Conservation (phyloP, 2,797 vertebrate genomes). For the Emydoidea blandingii region DNA sequence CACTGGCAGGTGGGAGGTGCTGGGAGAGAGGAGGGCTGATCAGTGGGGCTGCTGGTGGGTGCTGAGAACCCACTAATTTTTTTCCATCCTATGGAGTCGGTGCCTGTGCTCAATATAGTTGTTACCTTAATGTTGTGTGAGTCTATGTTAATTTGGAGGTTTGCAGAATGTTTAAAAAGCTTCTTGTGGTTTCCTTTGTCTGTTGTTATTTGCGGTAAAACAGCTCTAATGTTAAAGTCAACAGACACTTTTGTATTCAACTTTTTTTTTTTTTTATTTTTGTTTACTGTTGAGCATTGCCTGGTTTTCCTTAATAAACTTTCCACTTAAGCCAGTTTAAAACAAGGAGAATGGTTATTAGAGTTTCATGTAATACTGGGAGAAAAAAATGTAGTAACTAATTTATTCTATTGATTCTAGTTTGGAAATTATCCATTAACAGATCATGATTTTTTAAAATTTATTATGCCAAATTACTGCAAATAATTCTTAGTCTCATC, state of each 20-base stretch:
- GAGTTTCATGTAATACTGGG: not conserved
- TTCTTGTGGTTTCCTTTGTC: not conserved
- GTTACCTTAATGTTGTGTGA: not conserved
- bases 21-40: too few relatives aligned
- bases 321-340: not conserved
- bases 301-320: not conserved
- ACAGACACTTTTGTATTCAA: not conserved
- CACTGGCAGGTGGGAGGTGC: too few relatives aligned
- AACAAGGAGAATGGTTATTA: not conserved
- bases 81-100: too few relatives aligned
- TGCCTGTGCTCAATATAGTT: not conserved
- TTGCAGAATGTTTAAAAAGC: conserved; percentile 18
- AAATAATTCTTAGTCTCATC: not conserved
- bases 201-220: not conserved
- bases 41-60: too few relatives aligned
- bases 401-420: not conserved
- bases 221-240: not conserved
- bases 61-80: too few relatives aligned
- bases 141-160: not conserved
- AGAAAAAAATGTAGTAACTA: not conserved
- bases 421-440: not conserved
- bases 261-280: not conserved
- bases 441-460: not conserved
- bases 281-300: not conserved
- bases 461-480: not conserved